These are phyloP conservation scores for Aplysina aerophoba DNA, from an alignment of 37 sponge, comb jelly and placozoan species.

Conservation along the genomic window DNA sequence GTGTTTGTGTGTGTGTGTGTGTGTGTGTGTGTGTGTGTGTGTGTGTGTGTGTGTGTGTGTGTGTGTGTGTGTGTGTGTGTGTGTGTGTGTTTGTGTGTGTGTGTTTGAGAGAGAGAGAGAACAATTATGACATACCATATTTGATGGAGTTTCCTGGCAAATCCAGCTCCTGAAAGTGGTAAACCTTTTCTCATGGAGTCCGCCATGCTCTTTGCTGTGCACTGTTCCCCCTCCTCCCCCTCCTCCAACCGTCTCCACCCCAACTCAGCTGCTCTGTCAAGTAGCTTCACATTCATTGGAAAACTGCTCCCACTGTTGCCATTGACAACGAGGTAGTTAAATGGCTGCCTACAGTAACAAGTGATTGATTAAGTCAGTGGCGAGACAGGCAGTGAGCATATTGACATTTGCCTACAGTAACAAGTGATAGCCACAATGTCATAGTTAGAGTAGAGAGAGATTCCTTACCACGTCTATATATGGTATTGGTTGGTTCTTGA, in stretches of 20 bases:
- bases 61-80: not conserved
- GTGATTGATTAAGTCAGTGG: too few species aligned
- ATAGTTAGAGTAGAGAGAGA: too few species aligned
- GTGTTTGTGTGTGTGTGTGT: too few species aligned
- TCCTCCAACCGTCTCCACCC: conserved; percentile 23
- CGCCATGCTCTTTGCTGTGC: not conserved
- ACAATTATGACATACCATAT: conserved; percentile 22
- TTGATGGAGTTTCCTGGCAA: conserved; percentile 49
- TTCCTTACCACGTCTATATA: too few species aligned
- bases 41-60: not conserved
- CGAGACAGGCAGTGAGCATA: too few species aligned
- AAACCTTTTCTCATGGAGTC: not conserved
- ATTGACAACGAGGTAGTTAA: not conserved
- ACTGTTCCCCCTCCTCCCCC: not conserved
- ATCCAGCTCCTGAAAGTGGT: conserved; percentile 55
- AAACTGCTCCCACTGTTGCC: too few species aligned
- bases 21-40: not conserved
- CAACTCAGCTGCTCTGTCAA: not conserved
- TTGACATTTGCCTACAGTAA: too few species aligned
- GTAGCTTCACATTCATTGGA: not conserved
- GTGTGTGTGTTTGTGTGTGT: not conserved
- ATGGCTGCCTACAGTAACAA: not conserved
- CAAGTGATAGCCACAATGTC: too few species aligned
- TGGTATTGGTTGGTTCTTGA: too few species aligned
- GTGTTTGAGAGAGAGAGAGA: too few species aligned